A percentile compares a stretch with the other conserved stretches of the same genome.
These are phyloP conservation scores for Urophycis tenuis DNA, from an alignment of 2,797 vertebrate genomes.

Conservation along the genomic window DNA sequence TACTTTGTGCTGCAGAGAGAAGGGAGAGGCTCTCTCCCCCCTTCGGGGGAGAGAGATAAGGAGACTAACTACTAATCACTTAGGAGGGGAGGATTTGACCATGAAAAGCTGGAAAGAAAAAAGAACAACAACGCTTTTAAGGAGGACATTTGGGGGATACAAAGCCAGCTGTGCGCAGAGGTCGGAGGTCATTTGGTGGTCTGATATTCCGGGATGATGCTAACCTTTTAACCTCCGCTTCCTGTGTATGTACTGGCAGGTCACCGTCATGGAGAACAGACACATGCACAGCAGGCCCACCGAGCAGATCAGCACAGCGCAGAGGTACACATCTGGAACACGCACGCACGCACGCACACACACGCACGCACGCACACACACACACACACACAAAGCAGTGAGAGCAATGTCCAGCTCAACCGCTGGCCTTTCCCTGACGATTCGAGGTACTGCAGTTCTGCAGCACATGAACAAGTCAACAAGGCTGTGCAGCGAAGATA, in stretches of 20 bases:
- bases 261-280: constrained; percentile 81
- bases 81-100: background rate
- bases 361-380: constrained; percentile 18
- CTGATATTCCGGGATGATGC: too few species aligned
- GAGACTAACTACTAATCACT: constrained; percentile 1
- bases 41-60: background rate
- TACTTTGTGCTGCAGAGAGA: background rate
- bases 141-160: background rate
- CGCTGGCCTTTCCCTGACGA: constrained; percentile 25
- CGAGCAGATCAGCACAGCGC: constrained; percentile 85
- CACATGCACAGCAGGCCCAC: constrained; percentile 86
- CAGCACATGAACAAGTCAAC: constrained; percentile 22
- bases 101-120: background rate
- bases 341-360: constrained; percentile 15
- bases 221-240: constrained; percentile 83
- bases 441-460: constrained; percentile 33
- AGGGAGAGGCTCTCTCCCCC: too few species aligned
- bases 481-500: constrained; percentile 25
- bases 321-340: constrained; percentile 87
- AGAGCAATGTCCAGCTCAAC: too few species aligned
- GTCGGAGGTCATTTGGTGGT: background rate
- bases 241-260: constrained; percentile 85
- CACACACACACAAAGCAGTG: background rate
- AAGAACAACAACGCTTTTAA: background rate
- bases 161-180: background rate